phyloP scores from a whole-genome alignment of 2,888 invertebrate genomes.

The Melikaiella ostensackeni region DNA sequence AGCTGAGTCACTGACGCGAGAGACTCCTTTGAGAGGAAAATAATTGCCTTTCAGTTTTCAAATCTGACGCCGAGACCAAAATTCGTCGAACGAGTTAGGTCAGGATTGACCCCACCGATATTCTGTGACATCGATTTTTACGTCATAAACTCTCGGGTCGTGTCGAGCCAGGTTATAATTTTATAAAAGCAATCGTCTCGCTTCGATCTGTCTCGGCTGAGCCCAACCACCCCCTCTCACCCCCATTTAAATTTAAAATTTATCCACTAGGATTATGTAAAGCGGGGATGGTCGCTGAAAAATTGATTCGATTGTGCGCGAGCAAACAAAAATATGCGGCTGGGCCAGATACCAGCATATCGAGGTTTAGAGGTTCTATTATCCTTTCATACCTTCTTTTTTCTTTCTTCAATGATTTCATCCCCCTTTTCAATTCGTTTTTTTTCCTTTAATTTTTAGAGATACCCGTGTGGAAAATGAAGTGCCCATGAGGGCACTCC shows the following conservation, averaged over 20 bases:
- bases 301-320: slow-evolving; percentile 69
- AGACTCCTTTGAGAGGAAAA: neutral
- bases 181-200: slow-evolving; percentile 59
- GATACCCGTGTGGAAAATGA: too few species aligned
- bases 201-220: slow-evolving; percentile 44
- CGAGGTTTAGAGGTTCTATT: slow-evolving; percentile 18
- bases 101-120: slow-evolving; percentile 24
- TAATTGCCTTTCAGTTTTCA: slow-evolving; percentile 28
- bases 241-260: slow-evolving; percentile 67
- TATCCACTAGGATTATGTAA: slow-evolving; percentile 71
- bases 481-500: too few species aligned
- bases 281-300: slow-evolving; percentile 62
- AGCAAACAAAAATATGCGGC: slow-evolving; percentile 60
- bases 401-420: neutral
- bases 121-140: slow-evolving; percentile 46
- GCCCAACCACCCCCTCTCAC: too few species aligned
- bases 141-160: slow-evolving; percentile 52
- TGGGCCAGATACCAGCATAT: slow-evolving; percentile 29
- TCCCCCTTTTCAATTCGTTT: neutral
- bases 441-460: too few species aligned
- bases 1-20: slow-evolving; percentile 5
- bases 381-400: neutral
- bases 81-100: slow-evolving; percentile 1
- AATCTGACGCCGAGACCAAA: neutral
- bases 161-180: slow-evolving; percentile 64